Percentiles rank a stretch among this genome's conserved stretches.
Conservation (phyloP, 2,113 vertebrate species). For the rabbit (Oryctolagus cuniculus) region mOryCun1.1 NC_091453.1:80570501-80571000, state of each 20-base stretch:
- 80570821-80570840: not conserved
- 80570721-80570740: slow-evolving; percentile 9
- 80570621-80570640: not conserved
- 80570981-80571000: slow-evolving; percentile 11
- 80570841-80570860: slow-evolving; percentile 1
- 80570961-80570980: not conserved
- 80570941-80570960: slow-evolving; percentile 48
- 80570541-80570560: not conserved
- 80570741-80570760: slow-evolving; percentile 9
- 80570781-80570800: slow-evolving; percentile 2
- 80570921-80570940: slow-evolving; percentile 42
- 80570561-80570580: not conserved
- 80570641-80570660: not conserved
- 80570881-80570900: slow-evolving; percentile 40
- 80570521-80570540: slow-evolving; percentile 39
- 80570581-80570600: slow-evolving; percentile 29
- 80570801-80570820: slow-evolving; percentile 39
- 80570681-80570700: slow-evolving; percentile 5
- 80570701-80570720: not conserved
- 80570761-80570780: not conserved
- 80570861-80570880: not conserved
- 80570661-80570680: not conserved
- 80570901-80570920: slow-evolving; percentile 7
- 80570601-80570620: slow-evolving; percentile 7
- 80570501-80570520: slow-evolving; percentile 1